These are phyloP conservation scores for Hypocryptadius cinnamomeus DNA, from an alignment of 2,113 vertebrate genomes.

Conservation along the genomic window DNA sequence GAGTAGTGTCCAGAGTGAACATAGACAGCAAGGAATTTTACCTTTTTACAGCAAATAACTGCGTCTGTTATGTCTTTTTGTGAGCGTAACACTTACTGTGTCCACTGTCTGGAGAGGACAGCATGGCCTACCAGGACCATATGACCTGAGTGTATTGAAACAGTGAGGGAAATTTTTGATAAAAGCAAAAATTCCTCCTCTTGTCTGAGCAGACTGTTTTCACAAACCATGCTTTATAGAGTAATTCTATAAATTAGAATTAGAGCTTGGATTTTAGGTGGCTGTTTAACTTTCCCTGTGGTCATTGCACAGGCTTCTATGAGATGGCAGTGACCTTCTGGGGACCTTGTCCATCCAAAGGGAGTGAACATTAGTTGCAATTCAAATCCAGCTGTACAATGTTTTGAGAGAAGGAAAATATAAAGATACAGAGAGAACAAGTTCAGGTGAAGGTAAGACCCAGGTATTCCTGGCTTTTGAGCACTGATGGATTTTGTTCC, in stretches of 20 bases:
- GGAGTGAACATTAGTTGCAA: neutral
- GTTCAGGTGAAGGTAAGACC: neutral
- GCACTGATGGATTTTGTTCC: neutral
- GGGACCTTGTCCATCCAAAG: neutral
- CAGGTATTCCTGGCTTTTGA: neutral
- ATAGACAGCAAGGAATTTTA: neutral
- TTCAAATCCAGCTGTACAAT: neutral
- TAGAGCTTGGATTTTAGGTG: neutral
- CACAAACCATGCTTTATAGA: neutral
- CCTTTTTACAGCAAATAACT: neutral
- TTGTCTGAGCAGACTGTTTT: neutral
- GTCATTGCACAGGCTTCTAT: neutral
- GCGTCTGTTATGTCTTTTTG: neutral
- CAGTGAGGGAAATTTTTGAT: neutral
- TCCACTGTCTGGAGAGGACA: neutral
- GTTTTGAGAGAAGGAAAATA: neutral
- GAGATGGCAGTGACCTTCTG: neutral
- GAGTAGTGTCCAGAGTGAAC: neutral
- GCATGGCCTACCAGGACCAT: neutral
- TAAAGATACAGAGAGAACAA: neutral
- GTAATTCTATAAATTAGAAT: too few relatives aligned
- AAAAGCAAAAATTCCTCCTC: neutral
- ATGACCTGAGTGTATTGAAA: neutral
- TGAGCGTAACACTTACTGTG: neutral
- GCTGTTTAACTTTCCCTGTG: neutral